phyloP scores from a whole-genome alignment of 2,113 vertebrate genomes.

The Brachyhypopomus occidentalis region DNA sequence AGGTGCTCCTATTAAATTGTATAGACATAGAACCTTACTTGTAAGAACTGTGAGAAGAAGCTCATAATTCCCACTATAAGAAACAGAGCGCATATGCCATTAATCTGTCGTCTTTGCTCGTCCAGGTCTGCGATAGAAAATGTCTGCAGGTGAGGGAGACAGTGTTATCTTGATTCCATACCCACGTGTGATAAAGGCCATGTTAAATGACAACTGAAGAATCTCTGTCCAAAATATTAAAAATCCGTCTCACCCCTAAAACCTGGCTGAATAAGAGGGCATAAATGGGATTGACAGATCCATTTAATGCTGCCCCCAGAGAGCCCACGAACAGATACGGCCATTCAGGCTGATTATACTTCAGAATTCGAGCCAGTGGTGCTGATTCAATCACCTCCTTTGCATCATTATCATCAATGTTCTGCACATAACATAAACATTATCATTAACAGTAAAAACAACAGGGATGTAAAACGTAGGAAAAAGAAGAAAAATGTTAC shows the following conservation, averaged over 20 bases:
- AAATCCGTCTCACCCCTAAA: conserved; percentile 67
- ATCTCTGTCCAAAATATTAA: background rate
- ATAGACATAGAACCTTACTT: conserved; percentile 63
- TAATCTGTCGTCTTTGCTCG: conserved; percentile 67
- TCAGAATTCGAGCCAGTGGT: conserved; percentile 73
- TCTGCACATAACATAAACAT: conserved; percentile 46
- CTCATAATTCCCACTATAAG: conserved; percentile 66
- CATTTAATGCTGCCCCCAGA: conserved; percentile 72
- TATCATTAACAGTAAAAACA: background rate
- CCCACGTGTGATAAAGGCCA: background rate
- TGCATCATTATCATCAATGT: conserved; percentile 44
- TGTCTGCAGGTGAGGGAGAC: conserved; percentile 62
- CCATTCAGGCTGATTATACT: conserved; percentile 77
- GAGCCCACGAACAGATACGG: conserved; percentile 78
- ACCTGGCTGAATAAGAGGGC: conserved; percentile 77
- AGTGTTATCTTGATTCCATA: background rate
- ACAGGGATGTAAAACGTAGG: background rate
- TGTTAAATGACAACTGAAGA: background rate
- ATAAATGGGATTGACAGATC: conserved; percentile 72
- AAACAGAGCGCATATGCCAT: conserved; percentile 72
- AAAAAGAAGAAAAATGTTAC: conserved; percentile 48
- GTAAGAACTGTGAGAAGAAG: conserved; percentile 75
- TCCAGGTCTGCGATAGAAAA: conserved; percentile 68
- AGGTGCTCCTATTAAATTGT: background rate
- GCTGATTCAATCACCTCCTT: conserved; percentile 58